These are phyloP conservation scores for Volucella zonaria DNA, from an alignment of 2,888 invertebrate species.

Conservation along the genomic window DNA sequence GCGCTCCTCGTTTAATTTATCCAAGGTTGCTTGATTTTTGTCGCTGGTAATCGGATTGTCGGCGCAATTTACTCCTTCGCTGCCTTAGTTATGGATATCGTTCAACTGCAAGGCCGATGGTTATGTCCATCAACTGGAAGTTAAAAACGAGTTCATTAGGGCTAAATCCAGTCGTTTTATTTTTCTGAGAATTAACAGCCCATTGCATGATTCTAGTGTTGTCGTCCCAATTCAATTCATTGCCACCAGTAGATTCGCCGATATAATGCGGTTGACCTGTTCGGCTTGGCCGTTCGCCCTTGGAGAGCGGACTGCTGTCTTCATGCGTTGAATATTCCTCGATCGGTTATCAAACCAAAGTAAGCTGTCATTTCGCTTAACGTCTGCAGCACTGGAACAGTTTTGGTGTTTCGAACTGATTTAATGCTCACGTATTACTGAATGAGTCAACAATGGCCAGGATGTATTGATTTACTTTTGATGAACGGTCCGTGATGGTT, in stretches of 20 bases:
- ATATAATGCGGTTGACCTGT: conserved; percentile 6
- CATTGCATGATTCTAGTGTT: not conserved
- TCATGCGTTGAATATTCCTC: conserved; percentile 50
- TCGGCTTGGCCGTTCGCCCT: too few relatives aligned
- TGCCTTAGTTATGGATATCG: not conserved
- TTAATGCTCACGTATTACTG: conserved; percentile 22
- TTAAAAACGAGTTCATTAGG: conserved; percentile 12
- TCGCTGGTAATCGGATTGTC: conserved; percentile 4
- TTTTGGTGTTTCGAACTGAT: not conserved
- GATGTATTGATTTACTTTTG: conserved; percentile 10
- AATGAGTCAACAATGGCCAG: not conserved
- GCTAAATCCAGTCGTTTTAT: conserved; percentile 12
- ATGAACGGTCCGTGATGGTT: conserved; percentile 21
- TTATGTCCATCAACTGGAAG: conserved; percentile 17
- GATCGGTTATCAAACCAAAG: conserved; percentile 47
- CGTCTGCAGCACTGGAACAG: conserved; percentile 8
- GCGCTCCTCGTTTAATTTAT: conserved; percentile 11
- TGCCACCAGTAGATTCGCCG: not conserved
- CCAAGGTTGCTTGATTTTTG: not conserved
- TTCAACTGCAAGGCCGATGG: conserved; percentile 1
- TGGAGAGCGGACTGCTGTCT: conserved; percentile 13
- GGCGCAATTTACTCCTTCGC: not conserved
- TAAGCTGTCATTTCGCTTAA: conserved; percentile 6
- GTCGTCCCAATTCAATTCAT: not conserved
- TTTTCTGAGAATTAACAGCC: conserved; percentile 5